Evolutionary conservation across 2,888 invertebrate species (phyloP).

Genomic region (Carpatolechia fugitivella): DNA sequence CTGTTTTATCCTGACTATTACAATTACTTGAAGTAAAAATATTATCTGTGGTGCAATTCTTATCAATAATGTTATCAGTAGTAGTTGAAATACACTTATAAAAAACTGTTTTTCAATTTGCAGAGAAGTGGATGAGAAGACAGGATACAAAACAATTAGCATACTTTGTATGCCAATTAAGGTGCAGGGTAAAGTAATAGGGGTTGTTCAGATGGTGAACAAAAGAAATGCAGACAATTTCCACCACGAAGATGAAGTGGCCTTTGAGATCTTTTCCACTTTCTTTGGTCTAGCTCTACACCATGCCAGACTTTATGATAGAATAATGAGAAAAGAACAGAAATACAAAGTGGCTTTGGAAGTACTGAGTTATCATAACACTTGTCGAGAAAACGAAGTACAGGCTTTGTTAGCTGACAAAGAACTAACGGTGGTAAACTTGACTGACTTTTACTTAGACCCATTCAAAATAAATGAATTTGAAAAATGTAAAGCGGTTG

Average conservation of each 20-base stretch:
- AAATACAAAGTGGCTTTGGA: slow-evolving; percentile 90
- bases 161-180: slow-evolving; percentile 94
- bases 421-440: slow-evolving; percentile 35
- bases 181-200: slow-evolving; percentile 87
- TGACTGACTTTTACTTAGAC: slow-evolving; percentile 84
- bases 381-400: slow-evolving; percentile 86
- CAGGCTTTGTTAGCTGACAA: slow-evolving; percentile 40
- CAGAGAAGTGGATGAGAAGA: slow-evolving; percentile 82
- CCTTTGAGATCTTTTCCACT: slow-evolving; percentile 90
- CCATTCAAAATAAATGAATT: slow-evolving; percentile 84
- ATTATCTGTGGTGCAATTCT: too few relatives aligned
- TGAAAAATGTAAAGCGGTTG: slow-evolving; percentile 85
- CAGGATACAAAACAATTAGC: slow-evolving; percentile 84
- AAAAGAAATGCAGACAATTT: slow-evolving; percentile 78
- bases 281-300: slow-evolving; percentile 92
- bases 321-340: slow-evolving; percentile 89
- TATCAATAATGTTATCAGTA: too few relatives aligned
- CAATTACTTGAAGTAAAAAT: not conserved
- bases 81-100: too few relatives aligned
- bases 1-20: not conserved
- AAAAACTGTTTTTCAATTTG: slow-evolving; percentile 15
- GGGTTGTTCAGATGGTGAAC: slow-evolving; percentile 93
- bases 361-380: slow-evolving; percentile 90
- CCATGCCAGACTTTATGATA: slow-evolving; percentile 91
- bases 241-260: slow-evolving; percentile 85